These are phyloP conservation scores for Phoxinus phoxinus DNA, from an alignment of 2,113 vertebrate genomes.

Conservation along the genomic window DNA sequence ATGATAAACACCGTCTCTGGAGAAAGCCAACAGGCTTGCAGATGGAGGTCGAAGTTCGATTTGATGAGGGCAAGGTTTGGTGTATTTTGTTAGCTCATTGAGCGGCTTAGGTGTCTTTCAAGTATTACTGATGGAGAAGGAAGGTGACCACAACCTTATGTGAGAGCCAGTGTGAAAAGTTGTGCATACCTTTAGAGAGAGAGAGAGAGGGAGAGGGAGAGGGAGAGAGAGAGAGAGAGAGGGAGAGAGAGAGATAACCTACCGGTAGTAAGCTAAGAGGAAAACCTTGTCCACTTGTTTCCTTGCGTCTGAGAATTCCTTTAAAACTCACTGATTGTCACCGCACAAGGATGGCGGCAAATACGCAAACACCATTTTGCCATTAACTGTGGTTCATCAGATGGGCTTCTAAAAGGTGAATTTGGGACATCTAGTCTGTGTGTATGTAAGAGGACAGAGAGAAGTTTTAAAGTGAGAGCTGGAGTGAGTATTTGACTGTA, in stretches of 20 bases:
- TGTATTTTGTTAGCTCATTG: slow-evolving; percentile 10
- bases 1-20: slow-evolving; percentile 53
- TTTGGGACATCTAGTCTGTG: not conserved
- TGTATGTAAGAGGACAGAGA: not conserved
- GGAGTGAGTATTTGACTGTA: not conserved
- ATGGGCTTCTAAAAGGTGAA: not conserved
- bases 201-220: no score
- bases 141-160: not conserved
- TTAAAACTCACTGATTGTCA: not conserved
- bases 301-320: not conserved
- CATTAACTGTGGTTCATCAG: slow-evolving; percentile 32
- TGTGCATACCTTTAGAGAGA: not conserved
- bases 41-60: slow-evolving; percentile 19
- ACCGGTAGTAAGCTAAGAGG: not conserved
- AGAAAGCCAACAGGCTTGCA: slow-evolving; percentile 1
- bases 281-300: slow-evolving; percentile 11
- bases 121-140: not conserved
- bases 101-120: not conserved
- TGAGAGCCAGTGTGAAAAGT: not conserved
- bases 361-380: slow-evolving; percentile 26
- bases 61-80: slow-evolving; percentile 25
- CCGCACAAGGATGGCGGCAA: not conserved
- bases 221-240: not conserved
- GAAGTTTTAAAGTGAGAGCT: not conserved
- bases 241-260: not conserved